Conservation (phyloP, 2,888 invertebrate species). For the Scaptomyza polygonia region DNA sequence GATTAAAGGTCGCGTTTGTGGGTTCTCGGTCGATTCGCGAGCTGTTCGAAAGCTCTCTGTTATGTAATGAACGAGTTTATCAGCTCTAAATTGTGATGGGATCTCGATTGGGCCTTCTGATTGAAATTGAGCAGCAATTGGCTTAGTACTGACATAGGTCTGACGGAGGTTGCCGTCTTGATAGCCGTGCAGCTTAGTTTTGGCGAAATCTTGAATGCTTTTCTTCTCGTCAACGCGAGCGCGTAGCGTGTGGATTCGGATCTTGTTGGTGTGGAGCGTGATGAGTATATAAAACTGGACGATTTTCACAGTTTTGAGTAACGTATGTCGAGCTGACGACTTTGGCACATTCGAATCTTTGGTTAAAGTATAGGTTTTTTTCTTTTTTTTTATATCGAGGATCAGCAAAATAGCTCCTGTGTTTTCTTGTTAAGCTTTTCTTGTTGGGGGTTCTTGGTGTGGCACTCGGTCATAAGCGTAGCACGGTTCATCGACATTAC, state of each 20-base stretch:
- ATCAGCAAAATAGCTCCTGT: slow-evolving; percentile 21
- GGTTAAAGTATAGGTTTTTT: background rate
- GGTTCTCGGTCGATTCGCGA: slow-evolving; percentile 34
- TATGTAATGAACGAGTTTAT: slow-evolving; percentile 84
- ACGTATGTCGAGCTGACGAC: slow-evolving; percentile 54
- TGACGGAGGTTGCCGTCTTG: slow-evolving; percentile 82
- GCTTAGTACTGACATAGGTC: slow-evolving; percentile 84
- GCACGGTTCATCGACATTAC: slow-evolving; percentile 79
- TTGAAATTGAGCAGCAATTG: slow-evolving; percentile 82
- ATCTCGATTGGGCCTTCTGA: slow-evolving; percentile 80
- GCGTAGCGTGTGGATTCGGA: slow-evolving; percentile 11
- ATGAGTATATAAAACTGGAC: background rate
- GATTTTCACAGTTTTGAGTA: slow-evolving; percentile 33
- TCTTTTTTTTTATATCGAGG: background rate
- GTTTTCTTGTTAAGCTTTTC: slow-evolving; percentile 24
- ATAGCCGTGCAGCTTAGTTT: slow-evolving; percentile 73
- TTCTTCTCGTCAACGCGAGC: slow-evolving; percentile 25
- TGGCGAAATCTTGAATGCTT: slow-evolving; percentile 81
- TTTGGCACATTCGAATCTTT: slow-evolving; percentile 56
- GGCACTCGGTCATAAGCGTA: slow-evolving; percentile 65
- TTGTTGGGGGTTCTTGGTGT: slow-evolving; percentile 51
- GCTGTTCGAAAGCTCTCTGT: slow-evolving; percentile 67
- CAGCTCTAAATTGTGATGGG: slow-evolving; percentile 80
- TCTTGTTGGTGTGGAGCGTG: slow-evolving; percentile 17
- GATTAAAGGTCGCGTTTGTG: slow-evolving; percentile 43